Base-by-base conservation (phyloP, 2,888 invertebrate species). In the Chelonus formosanus region DNA sequence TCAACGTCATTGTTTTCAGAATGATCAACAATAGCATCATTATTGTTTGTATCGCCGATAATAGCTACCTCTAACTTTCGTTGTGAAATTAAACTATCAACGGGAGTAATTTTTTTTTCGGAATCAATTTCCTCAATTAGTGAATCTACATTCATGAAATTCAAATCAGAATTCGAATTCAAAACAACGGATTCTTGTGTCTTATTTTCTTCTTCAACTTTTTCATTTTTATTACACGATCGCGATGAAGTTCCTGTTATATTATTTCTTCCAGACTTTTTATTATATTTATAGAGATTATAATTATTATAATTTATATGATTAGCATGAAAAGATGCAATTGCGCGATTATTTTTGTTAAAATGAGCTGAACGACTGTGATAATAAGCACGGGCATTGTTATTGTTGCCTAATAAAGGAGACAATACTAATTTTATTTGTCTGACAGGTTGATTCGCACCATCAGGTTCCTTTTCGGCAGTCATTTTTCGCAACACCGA, bases 401-500 rank as follows among this genome's bases (percentile, higher is more conserved):
- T 63, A 34, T 67, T 62, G 3, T 65, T 60, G 3, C 56, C 55
- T 7, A 20, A 20, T 58, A 34, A 58, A 35, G 64, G 50, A 43
- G 67, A 69, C 54, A 67, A 53, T 56, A 61, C 63, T 35, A 69
- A 56, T 72, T 76, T 76, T 72, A 80, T 72, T 72, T 79, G 74
- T 60, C 73, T 73, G 72, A 75, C 73, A 59, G 72, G 76, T 67
- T 74, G 71, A 74, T 80, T 80, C 84, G 81, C 84, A 84, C 84
- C 87, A 80, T 90, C 90, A 32, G 88, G 88, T 74, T 94, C 93
- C 81, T 94, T 94, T 76, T 95, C 95, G 2, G 95, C 95, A 4
- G 95, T 96, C 95, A 96, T 95, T 86, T 96, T 96, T 70, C 96
- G 90, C 79, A 97, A 87, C 69, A 97, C 97, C 69, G 96, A 95